phyloP scores from a whole-genome alignment of 2,113 vertebrate genomes.

The Stegostoma tigrinum region DNA sequence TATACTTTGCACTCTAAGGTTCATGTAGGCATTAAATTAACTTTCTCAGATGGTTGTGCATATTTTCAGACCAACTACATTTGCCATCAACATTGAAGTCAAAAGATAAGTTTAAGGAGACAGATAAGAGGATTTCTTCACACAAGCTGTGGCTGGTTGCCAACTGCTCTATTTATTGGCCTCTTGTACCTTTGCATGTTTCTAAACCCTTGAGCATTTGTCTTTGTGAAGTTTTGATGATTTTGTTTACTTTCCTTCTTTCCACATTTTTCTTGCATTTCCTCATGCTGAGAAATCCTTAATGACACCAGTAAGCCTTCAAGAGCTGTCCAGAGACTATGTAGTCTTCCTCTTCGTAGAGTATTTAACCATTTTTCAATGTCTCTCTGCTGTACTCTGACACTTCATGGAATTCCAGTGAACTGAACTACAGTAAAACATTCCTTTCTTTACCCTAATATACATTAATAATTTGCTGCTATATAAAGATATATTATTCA shows the following conservation, averaged over 20 bases:
- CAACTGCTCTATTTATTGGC: background rate
- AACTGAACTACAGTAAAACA: background rate
- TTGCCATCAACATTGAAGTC: background rate
- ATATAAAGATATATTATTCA: background rate
- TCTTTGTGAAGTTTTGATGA: background rate
- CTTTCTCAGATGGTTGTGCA: background rate
- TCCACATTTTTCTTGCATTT: background rate
- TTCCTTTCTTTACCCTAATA: background rate
- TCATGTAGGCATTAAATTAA: background rate
- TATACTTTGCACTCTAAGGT: background rate
- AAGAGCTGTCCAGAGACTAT: background rate
- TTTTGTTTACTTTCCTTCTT: background rate
- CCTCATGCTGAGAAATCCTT: background rate
- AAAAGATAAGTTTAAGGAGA: background rate
- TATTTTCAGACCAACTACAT: background rate
- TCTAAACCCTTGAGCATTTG: background rate
- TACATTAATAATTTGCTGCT: background rate
- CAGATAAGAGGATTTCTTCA: background rate
- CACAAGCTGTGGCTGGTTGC: background rate
- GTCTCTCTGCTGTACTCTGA: background rate
- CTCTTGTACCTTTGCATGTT: background rate
- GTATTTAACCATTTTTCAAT: background rate
- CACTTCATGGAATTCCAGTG: background rate
- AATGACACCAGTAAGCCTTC: background rate
- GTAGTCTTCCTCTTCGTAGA: background rate